Conservation (phyloP, 2,888 invertebrate genomes). For the Selenia dentaria region DNA sequence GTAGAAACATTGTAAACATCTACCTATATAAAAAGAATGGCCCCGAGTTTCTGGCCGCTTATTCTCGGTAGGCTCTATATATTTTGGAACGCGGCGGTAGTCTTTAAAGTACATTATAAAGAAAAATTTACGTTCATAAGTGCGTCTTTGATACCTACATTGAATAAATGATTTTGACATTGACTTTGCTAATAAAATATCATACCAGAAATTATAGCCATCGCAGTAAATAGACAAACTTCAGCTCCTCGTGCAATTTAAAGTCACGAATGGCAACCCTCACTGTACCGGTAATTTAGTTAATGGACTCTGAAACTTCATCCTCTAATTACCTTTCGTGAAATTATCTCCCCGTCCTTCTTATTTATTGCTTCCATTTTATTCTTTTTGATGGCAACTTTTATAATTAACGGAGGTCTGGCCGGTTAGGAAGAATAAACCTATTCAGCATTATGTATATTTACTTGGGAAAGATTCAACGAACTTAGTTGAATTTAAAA, state of each 20-base stretch:
- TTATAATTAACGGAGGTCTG: conserved; percentile 11
- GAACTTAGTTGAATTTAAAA: no score
- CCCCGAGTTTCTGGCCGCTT: no score
- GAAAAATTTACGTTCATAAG: not conserved
- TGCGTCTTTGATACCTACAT: not conserved
- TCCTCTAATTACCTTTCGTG: conserved; percentile 54
- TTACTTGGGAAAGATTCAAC: no score
- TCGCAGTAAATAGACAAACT: not conserved
- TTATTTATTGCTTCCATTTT: conserved; percentile 42
- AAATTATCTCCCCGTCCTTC: conserved; percentile 33
- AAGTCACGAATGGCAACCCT: conserved; percentile 13
- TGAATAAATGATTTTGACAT: no score
- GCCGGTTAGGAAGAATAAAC: not conserved
- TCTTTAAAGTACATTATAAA: not conserved
- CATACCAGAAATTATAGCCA: no score
- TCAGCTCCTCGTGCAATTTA: not conserved
- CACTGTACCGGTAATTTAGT: conserved; percentile 43
- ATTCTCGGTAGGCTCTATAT: no score
- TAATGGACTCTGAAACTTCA: conserved; percentile 57
- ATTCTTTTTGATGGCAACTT: conserved; percentile 20
- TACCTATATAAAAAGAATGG: no score
- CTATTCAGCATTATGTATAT: not conserved
- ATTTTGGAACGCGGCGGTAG: no score
- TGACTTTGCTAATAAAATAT: no score
- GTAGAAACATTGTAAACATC: no score